Percentiles rank a stretch among this genome's conserved stretches.
Conservation (phyloP, 1,140 invertebrate genomes). For the Cotesia typhae region DNA sequence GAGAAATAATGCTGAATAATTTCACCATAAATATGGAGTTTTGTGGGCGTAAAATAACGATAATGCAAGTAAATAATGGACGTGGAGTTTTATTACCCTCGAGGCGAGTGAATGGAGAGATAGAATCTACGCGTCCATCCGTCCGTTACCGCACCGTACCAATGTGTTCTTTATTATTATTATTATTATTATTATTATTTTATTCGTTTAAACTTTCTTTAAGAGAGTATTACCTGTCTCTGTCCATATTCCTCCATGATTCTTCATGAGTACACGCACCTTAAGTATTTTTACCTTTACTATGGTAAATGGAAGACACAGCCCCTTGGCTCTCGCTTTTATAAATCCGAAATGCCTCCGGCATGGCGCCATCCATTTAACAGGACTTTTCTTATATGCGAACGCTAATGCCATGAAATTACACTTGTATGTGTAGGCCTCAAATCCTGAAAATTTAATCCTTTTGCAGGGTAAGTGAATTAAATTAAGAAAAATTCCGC, state of each 20-base stretch:
- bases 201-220: slow-evolving; percentile 5
- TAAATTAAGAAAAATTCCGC: too few relatives aligned
- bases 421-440: not conserved
- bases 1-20: slow-evolving; percentile 63
- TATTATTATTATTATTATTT: too few relatives aligned
- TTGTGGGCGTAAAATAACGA: slow-evolving; percentile 64
- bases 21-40: slow-evolving; percentile 60
- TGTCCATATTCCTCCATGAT: too few relatives aligned
- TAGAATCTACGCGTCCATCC: slow-evolving; percentile 58
- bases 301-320: slow-evolving; percentile 13
- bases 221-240: too few relatives aligned
- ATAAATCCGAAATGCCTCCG: slow-evolving; percentile 2
- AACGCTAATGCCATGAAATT: not conserved
- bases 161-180: slow-evolving; percentile 17
- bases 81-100: slow-evolving; percentile 59
- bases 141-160: not conserved
- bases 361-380: slow-evolving; percentile 24
- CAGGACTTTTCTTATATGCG: not conserved
- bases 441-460: not conserved
- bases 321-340: slow-evolving; percentile 30
- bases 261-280: slow-evolving; percentile 9
- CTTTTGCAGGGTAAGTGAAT: too few relatives aligned
- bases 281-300: not conserved
- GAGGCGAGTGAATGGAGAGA: slow-evolving; percentile 61
- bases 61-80: slow-evolving; percentile 65